Percentiles rank a stretch among this genome's conserved stretches.
phyloP scores from a whole-genome alignment of 2,113 vertebrate genomes.

The Chamaea fasciata region DNA sequence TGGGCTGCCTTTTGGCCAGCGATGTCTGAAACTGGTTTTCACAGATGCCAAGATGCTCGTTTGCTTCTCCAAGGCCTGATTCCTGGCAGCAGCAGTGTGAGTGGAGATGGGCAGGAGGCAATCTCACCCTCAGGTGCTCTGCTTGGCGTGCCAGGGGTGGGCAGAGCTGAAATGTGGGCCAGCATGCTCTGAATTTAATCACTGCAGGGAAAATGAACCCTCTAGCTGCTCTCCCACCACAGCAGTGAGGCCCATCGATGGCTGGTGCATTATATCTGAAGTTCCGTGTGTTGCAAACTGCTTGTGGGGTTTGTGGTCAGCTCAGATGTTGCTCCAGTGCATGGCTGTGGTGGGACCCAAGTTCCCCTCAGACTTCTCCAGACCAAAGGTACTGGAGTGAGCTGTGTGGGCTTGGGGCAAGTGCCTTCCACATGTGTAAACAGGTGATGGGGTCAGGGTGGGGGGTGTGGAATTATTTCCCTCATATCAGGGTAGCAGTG shows the following conservation, averaged over 20 bases:
- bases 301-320: background rate
- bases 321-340: background rate
- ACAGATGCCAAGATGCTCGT: background rate
- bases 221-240: background rate
- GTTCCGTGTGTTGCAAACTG: rapidly evolving
- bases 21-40: background rate
- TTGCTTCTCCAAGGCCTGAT: rapidly evolving
- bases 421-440: rapidly evolving
- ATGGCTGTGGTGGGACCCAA: background rate
- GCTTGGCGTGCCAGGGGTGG: background rate
- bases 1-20: background rate
- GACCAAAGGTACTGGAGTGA: background rate
- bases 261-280: background rate
- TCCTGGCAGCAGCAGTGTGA: background rate
- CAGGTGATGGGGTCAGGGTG: background rate
- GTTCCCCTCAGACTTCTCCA: background rate
- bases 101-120: background rate
- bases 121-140: background rate
- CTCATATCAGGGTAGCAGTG: background rate
- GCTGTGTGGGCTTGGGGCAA: background rate
- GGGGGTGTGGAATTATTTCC: background rate
- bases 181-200: background rate
- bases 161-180: background rate
- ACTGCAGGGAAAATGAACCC: background rate
- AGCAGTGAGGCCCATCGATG: background rate